Base-by-base conservation (phyloP, 2,113 vertebrate species). In the Seriola dumerili region DNA sequence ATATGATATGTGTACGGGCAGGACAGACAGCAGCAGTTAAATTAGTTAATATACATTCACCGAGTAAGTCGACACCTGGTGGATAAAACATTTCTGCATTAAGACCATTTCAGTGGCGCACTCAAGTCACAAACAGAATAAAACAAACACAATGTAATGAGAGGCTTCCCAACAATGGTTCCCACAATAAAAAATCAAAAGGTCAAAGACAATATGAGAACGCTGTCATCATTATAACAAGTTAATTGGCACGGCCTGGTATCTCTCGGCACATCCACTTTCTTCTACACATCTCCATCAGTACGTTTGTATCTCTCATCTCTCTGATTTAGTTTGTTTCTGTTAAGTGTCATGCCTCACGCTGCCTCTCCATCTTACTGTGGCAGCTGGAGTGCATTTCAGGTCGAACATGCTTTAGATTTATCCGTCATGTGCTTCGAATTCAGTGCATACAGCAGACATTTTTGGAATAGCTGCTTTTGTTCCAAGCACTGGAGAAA, bases 231-330 rank as follows among this genome's bases (percentile, higher is more conserved):
- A 69, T 48, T 44, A 23, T 46, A 40, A 67, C 36, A 67, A 46
- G 16, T 54, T 21, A 10, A 81, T 72, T 67, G 73, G 38, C 62
- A 23, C 19, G 17, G 66, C 11, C 55, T 50, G 19, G 29, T 29
- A 21, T 76, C 57, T 50, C 25, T 50, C 69, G 21, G 55, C 66
- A 62, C 59, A 71, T 66, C 59, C 8, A 4, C 80, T 66, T 74
- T 55, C 80, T 66, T 74, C 62, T 63, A 9, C 23, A n/a, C 63
- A 14, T 52, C 23, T 44, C 54, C 44, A 10, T 65, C 81, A 75
- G 29, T 64, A 3, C 29, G 48, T 76, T 25, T 62, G n/a, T 44
- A 3, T 58, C 42, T 70, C 7, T 77, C 46, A 36, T 29, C 29
- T 29, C 2, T 29, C 55, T 50, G 29, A 19, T 29, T 38, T 54